phyloP scores from a whole-genome alignment of 2,113 vertebrate species.

The Serilophus lunatus region DNA sequence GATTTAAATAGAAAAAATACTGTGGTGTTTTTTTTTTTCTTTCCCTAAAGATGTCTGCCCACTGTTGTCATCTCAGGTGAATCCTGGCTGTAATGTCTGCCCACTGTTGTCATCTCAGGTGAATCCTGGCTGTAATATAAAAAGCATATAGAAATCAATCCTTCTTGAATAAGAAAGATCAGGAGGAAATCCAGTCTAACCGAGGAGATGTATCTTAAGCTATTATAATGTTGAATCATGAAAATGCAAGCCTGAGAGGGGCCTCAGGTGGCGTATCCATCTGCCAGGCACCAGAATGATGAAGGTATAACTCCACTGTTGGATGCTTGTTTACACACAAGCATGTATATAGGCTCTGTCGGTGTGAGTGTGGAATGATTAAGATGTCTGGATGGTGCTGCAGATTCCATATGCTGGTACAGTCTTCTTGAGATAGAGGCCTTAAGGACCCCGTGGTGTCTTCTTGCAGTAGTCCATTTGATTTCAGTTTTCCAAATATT shows the following conservation, averaged over 20 bases:
- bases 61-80: neutral
- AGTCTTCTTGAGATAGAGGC: neutral
- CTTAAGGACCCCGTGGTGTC: neutral
- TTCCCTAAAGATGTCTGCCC: neutral
- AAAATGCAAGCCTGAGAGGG: neutral
- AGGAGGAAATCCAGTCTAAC: neutral
- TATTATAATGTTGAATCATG: neutral
- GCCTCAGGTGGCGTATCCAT: neutral
- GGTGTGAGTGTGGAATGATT: neutral
- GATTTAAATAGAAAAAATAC: neutral
- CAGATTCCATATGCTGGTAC: rapidly evolving
- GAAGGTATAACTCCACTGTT: neutral
- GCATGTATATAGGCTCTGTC: neutral
- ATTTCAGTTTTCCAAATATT: neutral
- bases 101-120: neutral
- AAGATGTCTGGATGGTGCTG: neutral
- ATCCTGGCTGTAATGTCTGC: neutral
- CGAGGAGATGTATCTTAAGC: neutral
- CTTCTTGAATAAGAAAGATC: neutral
- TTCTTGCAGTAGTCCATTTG: neutral
- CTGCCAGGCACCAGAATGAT: neutral
- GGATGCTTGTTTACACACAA: neutral
- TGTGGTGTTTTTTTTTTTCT: neutral
- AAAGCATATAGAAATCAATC: neutral
- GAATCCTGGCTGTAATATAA: neutral